A percentile compares a stretch with the other conserved stretches of the same genome.
These are phyloP conservation scores for Ctena decussata DNA, from an alignment of 2,888 invertebrate species.

Conservation along the genomic window DNA sequence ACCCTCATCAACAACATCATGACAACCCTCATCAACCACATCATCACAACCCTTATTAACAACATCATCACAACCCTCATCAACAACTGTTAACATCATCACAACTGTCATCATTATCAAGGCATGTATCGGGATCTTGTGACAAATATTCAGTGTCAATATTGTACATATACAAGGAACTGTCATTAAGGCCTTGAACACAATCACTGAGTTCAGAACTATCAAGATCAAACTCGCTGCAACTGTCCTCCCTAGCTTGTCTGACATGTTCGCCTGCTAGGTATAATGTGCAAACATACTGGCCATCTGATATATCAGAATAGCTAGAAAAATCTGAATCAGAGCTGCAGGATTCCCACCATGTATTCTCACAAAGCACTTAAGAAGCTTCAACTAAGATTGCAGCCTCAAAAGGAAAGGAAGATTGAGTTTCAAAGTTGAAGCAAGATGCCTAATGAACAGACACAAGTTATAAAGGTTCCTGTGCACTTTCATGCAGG, in stretches of 20 bases:
- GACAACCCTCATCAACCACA: neutral
- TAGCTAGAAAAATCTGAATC: neutral
- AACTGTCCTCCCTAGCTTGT: neutral
- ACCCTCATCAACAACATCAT: neutral
- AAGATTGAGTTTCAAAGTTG: neutral
- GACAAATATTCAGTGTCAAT: neutral
- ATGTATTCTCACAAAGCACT: no score
- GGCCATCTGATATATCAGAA: neutral
- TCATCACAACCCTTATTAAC: neutral
- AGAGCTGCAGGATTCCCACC: neutral
- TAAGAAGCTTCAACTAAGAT: neutral
- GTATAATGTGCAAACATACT: neutral
- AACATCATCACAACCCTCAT: neutral
- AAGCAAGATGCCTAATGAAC: neutral
- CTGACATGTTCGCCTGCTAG: neutral
- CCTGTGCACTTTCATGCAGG: neutral
- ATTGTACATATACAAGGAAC: neutral
- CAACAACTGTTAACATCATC: neutral
- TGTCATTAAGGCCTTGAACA: neutral
- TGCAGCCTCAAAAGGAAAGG: neutral
- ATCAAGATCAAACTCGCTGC: neutral
- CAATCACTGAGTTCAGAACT: neutral
- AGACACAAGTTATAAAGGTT: neutral
- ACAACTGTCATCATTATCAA: neutral
- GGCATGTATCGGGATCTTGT: neutral